Conservation (phyloP, 2,113 vertebrate species). For the Balaenoptera acutorostrata region DNA sequence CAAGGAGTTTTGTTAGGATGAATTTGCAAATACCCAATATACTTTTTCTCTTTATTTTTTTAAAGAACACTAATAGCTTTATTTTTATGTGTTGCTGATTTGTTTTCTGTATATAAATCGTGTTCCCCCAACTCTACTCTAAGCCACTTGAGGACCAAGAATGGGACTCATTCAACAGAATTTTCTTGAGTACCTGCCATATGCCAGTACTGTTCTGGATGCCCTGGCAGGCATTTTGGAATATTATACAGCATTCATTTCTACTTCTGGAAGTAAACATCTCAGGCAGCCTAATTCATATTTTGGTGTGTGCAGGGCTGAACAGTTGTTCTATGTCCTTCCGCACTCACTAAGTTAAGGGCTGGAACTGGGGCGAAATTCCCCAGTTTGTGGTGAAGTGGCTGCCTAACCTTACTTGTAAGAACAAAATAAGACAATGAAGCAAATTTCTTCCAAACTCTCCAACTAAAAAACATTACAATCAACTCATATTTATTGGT, state of each 20-base stretch:
- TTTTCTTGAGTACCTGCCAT: not conserved
- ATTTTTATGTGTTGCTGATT: not conserved
- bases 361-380: not conserved
- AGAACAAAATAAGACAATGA: not conserved
- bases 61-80: not conserved
- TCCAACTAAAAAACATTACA: not conserved
- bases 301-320: not conserved
- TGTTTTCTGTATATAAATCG: not conserved
- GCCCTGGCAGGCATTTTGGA: not conserved
- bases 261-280: not conserved
- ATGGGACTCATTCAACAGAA: not conserved
- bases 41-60: not conserved
- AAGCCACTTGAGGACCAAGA: not conserved
- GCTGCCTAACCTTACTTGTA: not conserved
- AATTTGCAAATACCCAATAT: not conserved
- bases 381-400: not conserved
- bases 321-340: not conserved
- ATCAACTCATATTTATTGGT: not conserved
- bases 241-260: not conserved
- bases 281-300: not conserved
- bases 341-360: not conserved
- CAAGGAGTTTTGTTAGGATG: not conserved
- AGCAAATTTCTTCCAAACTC: constrained; percentile 22
- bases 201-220: not conserved
- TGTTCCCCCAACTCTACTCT: not conserved